Evolutionary conservation across 1,140 invertebrate genomes (phyloP).

Genomic region (Drosophila lini): DNA sequence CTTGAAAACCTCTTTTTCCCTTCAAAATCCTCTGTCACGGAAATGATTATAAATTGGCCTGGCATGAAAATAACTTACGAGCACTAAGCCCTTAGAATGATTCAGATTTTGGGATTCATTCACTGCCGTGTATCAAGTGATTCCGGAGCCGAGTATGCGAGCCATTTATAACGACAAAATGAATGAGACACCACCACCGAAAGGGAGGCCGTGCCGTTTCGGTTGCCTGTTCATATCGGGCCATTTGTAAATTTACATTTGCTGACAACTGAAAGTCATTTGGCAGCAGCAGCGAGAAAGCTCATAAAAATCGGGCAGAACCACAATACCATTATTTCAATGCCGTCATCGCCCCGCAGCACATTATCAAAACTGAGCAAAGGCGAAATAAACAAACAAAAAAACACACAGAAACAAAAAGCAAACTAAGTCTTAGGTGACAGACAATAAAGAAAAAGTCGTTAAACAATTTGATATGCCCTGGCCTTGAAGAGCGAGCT

Average conservation of each 20-base stretch:
- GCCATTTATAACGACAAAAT: constrained; percentile 39
- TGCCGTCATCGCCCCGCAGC: constrained; percentile 54
- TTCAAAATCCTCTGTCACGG: background rate
- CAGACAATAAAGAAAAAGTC: constrained; percentile 69
- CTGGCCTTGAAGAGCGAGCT: constrained; percentile 67
- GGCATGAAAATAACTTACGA: constrained; percentile 1
- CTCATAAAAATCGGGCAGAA: constrained; percentile 43
- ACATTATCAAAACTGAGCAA: constrained; percentile 42
- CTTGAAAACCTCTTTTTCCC: background rate
- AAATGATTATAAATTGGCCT: constrained; percentile 37
- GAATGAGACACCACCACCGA: background rate
- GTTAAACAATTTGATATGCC: constrained; percentile 77
- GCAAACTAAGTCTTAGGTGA: constrained; percentile 64
- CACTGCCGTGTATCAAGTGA: constrained; percentile 25
- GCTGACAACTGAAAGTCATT: constrained; percentile 64
- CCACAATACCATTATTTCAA: constrained; percentile 47
- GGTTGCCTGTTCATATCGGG: constrained; percentile 24
- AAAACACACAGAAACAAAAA: constrained; percentile 29
- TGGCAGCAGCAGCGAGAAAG: constrained; percentile 29
- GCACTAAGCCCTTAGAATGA: constrained; percentile 15
- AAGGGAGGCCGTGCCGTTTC: background rate
- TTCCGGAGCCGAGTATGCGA: constrained; percentile 15
- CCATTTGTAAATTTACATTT: constrained; percentile 63
- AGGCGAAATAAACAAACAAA: constrained; percentile 9
- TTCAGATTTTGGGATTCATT: constrained; percentile 28